phyloP scores from a whole-genome alignment of 2,797 vertebrate genomes.

The Gastrophryne carolinensis region DNA sequence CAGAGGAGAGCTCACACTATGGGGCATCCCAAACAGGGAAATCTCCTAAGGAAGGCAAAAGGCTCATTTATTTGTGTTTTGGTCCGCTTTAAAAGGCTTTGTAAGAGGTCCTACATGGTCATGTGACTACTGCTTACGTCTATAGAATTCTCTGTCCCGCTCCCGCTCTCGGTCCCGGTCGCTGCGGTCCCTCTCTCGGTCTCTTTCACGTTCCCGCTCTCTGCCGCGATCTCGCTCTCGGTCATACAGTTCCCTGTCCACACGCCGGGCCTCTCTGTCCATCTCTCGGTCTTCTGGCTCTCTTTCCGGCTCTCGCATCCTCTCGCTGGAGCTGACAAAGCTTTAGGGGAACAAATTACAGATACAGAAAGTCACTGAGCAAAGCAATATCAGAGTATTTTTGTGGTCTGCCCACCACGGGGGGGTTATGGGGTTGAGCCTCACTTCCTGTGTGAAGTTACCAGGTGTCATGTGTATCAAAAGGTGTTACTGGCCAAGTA shows the following conservation, averaged over 20 bases:
- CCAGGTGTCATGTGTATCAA: too few species aligned
- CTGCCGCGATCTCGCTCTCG: slow-evolving; percentile 51
- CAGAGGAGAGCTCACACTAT: too few species aligned
- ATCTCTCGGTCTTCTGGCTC: slow-evolving; percentile 63
- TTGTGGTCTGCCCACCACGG: too few species aligned
- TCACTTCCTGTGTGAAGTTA: too few species aligned
- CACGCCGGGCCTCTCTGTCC: slow-evolving; percentile 62
- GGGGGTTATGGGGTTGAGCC: too few species aligned
- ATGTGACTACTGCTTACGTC: slow-evolving; percentile 52
- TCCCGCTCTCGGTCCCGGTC: slow-evolving; percentile 54
- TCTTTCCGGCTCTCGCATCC: slow-evolving; percentile 71
- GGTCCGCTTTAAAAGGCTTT: too few species aligned
- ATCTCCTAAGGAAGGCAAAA: too few species aligned
- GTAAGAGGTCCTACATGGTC: too few species aligned
- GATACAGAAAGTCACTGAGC: not conserved
- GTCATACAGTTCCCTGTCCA: slow-evolving; percentile 59
- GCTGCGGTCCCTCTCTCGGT: slow-evolving; percentile 38
- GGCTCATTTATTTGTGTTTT: too few species aligned
- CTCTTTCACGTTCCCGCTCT: slow-evolving; percentile 47
- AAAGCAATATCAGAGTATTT: too few species aligned
- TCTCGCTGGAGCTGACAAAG: slow-evolving; percentile 82
- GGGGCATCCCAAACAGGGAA: too few species aligned
- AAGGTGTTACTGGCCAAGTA: too few species aligned
- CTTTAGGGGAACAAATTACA: slow-evolving; percentile 58
- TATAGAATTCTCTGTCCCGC: slow-evolving; percentile 52